Evolutionary conservation across 2,113 vertebrate species (phyloP).

Genomic region (Pleuronectes platessa): DNA sequence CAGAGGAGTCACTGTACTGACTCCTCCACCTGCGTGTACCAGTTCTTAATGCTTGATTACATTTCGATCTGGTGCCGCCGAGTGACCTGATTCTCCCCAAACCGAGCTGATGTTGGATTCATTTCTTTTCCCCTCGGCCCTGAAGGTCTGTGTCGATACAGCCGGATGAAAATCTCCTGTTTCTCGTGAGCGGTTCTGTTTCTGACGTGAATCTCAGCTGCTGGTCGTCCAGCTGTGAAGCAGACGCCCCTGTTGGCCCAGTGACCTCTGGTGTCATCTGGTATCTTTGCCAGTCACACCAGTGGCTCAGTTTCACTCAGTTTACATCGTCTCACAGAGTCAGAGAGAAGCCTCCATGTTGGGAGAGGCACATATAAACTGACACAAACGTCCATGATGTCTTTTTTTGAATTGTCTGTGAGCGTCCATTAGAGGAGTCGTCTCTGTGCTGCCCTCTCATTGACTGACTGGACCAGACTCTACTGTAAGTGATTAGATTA

Average conservation of each 20-base stretch:
- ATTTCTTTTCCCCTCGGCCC: neutral
- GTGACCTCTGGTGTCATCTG: no score
- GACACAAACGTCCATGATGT: neutral
- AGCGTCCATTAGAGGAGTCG: neutral
- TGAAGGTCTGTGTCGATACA: no score
- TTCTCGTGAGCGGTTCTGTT: no score
- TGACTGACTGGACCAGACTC: conserved; percentile 37
- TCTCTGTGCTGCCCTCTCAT: neutral
- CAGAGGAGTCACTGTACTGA: conserved; percentile 14
- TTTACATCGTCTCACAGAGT: no score
- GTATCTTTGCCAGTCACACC: no score
- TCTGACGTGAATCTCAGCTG: no score
- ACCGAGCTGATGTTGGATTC: neutral
- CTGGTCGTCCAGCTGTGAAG: no score
- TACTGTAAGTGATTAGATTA: conserved; percentile 60
- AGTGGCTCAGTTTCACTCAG: no score
- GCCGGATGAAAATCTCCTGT: no score
- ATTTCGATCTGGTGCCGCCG: neutral
- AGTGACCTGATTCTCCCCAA: neutral
- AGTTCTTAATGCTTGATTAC: neutral
- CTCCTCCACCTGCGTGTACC: conserved; percentile 5
- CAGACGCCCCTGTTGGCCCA: no score
- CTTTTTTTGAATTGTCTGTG: neutral
- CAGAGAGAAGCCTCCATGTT: no score
- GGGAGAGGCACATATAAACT: neutral